These are phyloP conservation scores for Gymnopithys bicolor DNA, from an alignment of 2,797 vertebrate species.

Conservation along the genomic window DNA sequence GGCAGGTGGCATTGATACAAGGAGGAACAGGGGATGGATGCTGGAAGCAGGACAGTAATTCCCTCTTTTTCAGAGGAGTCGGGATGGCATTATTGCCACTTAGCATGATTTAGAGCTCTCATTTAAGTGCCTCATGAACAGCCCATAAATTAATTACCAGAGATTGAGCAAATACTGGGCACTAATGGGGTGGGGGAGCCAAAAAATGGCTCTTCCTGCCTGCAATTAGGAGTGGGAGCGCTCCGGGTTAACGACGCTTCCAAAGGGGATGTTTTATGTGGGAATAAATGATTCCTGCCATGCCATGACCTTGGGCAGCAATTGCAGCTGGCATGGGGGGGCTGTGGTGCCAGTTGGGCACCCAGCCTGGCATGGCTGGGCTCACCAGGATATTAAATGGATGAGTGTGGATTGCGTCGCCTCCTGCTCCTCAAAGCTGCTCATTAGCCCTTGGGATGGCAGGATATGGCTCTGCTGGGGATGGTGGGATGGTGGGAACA, in stretches of 20 bases:
- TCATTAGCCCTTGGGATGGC: neutral
- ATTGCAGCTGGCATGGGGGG: neutral
- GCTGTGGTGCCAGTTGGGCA: neutral
- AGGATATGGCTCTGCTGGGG: neutral
- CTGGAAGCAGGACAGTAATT: conserved; percentile 18
- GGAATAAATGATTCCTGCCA: neutral
- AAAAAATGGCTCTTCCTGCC: neutral
- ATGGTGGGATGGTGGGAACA: neutral
- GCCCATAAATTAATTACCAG: conserved; percentile 45
- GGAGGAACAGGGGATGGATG: neutral
- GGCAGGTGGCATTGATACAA: neutral
- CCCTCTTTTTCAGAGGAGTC: neutral
- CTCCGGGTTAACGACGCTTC: neutral
- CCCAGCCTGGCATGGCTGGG: neutral
- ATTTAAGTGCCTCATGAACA: conserved; percentile 32
- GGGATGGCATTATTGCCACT: conserved; percentile 26
- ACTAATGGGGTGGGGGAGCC: conserved; percentile 5
- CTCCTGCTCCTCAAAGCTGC: neutral
- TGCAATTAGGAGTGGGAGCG: neutral
- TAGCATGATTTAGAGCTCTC: conserved; percentile 51
- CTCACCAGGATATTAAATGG: neutral
- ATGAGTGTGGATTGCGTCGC: neutral
- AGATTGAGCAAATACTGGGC: conserved; percentile 26
- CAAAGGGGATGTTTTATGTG: neutral
- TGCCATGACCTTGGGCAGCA: neutral